A percentile compares a stretch with the other conserved stretches of the same genome.
Conservation (phyloP, 2,888 invertebrate species). For the Conchocele bisecta region DNA sequence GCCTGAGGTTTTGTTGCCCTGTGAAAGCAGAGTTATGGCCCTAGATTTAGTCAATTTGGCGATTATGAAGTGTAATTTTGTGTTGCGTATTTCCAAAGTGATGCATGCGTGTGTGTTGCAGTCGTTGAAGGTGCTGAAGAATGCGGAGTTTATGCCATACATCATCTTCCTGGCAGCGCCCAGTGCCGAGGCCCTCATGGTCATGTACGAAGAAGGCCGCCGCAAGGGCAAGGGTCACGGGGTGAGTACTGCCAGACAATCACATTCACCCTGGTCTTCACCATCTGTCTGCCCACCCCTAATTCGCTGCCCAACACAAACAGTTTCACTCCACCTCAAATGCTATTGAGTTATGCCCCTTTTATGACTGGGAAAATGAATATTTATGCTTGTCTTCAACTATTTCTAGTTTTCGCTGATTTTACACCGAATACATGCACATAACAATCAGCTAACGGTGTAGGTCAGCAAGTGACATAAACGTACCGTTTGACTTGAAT, state of each 20-base stretch:
- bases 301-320: background rate
- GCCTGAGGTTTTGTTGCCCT: too few species aligned
- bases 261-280: background rate
- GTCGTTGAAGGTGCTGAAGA: constrained; percentile 95
- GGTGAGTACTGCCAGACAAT: constrained; percentile 42
- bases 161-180: constrained; percentile 99
- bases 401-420: too few species aligned
- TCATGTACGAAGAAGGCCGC: constrained; percentile 80
- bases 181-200: constrained; percentile 90
- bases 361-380: background rate
- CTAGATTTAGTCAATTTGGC: too few species aligned
- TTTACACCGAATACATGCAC: too few species aligned
- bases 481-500: too few species aligned
- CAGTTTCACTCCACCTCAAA: background rate
- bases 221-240: constrained; percentile 69
- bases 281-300: background rate
- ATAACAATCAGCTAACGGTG: too few species aligned
- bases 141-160: constrained; percentile 97
- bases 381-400: too few species aligned
- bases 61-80: too few species aligned
- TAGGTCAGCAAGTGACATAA: too few species aligned
- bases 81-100: too few species aligned
- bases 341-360: background rate
- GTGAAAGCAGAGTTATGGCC: too few species aligned
- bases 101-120: constrained; percentile 82